These are phyloP conservation scores for Perca flavescens DNA, from an alignment of 2,113 vertebrate genomes.

Conservation along the genomic window DNA sequence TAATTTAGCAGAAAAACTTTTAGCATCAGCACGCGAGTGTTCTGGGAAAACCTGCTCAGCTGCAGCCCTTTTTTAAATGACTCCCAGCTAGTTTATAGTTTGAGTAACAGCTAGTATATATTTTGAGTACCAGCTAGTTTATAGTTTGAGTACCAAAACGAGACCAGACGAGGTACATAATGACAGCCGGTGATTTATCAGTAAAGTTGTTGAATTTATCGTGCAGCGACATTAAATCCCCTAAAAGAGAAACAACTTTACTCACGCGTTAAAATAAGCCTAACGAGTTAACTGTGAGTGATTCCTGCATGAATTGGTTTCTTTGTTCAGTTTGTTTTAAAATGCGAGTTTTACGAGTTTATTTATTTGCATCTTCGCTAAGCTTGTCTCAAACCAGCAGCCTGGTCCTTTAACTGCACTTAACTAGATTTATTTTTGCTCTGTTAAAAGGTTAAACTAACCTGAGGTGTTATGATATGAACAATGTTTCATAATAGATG, in stretches of 20 bases:
- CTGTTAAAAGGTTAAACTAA: background rate
- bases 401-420: background rate
- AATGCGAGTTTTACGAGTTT: background rate
- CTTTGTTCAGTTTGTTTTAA: background rate
- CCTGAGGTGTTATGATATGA: slow-evolving; percentile 19
- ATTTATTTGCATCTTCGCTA: background rate
- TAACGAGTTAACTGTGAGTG: background rate
- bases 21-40: background rate
- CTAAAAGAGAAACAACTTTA: background rate
- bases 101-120: too few species aligned
- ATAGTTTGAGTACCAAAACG: background rate
- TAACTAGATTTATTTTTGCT: background rate
- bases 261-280: background rate
- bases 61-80: too few species aligned
- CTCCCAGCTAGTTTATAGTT: background rate
- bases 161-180: slow-evolving; percentile 27
- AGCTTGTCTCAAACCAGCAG: background rate
- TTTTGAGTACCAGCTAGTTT: too few species aligned
- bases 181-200: slow-evolving; percentile 41
- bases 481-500: background rate
- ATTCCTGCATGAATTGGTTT: background rate
- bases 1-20: background rate
- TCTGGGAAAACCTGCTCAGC: slow-evolving; percentile 43
- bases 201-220: background rate
- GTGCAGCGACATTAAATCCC: background rate